Conservation (phyloP, 2,797 vertebrate genomes). For the Cossypha dichroa region DNA sequence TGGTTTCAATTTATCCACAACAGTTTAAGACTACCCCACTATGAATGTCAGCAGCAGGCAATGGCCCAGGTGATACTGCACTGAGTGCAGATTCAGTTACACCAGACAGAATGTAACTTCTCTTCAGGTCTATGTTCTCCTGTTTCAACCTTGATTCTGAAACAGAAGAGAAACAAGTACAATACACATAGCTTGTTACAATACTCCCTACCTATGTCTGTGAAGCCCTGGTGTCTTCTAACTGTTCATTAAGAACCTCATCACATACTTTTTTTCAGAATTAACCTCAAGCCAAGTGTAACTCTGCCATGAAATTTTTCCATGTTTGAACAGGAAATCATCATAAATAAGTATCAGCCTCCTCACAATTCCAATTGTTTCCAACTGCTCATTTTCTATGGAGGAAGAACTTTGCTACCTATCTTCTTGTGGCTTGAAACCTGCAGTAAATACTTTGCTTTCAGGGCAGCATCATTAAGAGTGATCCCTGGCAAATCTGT, state of each 20-base stretch:
- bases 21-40: neutral
- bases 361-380: neutral
- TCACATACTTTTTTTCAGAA: neutral
- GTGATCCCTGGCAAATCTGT: neutral
- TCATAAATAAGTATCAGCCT: neutral
- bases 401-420: neutral
- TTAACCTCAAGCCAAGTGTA: neutral
- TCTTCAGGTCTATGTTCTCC: neutral
- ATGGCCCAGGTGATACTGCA: neutral
- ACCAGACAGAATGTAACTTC: neutral
- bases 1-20: neutral
- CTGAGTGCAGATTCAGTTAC: neutral
- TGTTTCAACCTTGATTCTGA: neutral
- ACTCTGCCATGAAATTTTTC: neutral
- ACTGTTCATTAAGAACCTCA: neutral
- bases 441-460: neutral
- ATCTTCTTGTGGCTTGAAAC: neutral
- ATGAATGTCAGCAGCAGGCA: neutral
- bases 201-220: neutral
- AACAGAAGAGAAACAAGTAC: neutral
- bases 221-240: neutral
- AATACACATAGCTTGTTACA: neutral
- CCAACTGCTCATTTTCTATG: neutral
- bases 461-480: neutral
- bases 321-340: neutral